A percentile compares a stretch with the other conserved stretches of the same genome.
These are phyloP conservation scores for Chaetodon trifasciatus DNA, from an alignment of 2,797 vertebrate genomes.

Conservation along the genomic window DNA sequence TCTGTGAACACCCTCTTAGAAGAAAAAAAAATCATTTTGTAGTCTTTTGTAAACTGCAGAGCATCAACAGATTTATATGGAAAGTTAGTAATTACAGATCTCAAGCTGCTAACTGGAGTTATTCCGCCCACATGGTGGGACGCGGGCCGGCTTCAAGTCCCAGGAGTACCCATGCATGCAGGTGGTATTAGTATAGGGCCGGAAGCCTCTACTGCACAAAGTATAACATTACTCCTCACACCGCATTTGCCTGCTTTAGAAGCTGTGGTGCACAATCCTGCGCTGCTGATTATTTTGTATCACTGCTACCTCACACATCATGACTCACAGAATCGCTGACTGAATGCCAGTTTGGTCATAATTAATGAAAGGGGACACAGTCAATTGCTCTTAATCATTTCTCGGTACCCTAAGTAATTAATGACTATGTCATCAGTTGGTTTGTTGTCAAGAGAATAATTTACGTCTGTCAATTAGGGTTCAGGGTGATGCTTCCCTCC, in stretches of 20 bases:
- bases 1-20: conserved; percentile 33
- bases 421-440: conserved; percentile 49
- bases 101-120: conserved; percentile 61
- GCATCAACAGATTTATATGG: conserved; percentile 43
- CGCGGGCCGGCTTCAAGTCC: conserved; percentile 42
- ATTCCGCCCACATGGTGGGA: conserved; percentile 56
- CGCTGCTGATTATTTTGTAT: conserved; percentile 41
- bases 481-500: conserved; percentile 27
- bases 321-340: conserved; percentile 44
- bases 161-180: conserved; percentile 52
- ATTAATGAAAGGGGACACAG: conserved; percentile 63
- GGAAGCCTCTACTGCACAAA: conserved; percentile 47
- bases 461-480: conserved; percentile 43
- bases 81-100: conserved; percentile 72
- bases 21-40: conserved; percentile 44
- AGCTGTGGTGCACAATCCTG: conserved; percentile 11
- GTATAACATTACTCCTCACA: conserved; percentile 40
- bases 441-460: conserved; percentile 50
- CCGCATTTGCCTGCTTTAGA: conserved; percentile 23
- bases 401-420: conserved; percentile 55
- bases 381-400: conserved; percentile 66
- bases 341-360: conserved; percentile 60
- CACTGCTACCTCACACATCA: conserved; percentile 27
- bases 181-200: conserved; percentile 47
- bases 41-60: conserved; percentile 63